A percentile compares a stretch with the other conserved stretches of the same genome.
Conservation (phyloP, 92 coral and sea anemone species). For the Parazoanthus swiftii region DNA sequence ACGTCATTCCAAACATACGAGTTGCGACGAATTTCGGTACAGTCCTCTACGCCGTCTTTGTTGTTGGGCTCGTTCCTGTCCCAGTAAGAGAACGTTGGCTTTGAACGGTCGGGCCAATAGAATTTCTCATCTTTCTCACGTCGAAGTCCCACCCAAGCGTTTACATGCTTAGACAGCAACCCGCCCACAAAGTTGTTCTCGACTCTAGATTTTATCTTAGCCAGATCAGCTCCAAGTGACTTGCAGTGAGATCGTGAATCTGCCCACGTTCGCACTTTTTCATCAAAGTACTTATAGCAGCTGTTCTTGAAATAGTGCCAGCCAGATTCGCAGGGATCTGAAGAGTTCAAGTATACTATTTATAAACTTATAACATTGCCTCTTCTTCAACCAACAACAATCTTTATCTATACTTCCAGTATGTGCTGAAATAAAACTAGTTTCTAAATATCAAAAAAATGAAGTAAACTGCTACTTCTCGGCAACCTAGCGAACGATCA, state of each 20-base stretch:
- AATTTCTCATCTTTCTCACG: constrained; percentile 14
- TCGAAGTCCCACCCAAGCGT: constrained; percentile 13
- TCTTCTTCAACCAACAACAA: too few species aligned
- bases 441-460: too few species aligned
- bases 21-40: background rate
- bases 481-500: too few species aligned
- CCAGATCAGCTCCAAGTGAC: constrained; percentile 2
- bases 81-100: background rate
- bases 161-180: background rate
- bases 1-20: background rate
- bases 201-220: background rate
- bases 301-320: background rate
- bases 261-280: background rate
- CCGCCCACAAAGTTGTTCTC: constrained; percentile 18
- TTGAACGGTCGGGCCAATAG: constrained; percentile 19
- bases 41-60: background rate
- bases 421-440: too few species aligned
- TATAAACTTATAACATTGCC: too few species aligned
- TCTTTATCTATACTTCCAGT: too few species aligned
- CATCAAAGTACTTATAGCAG: constrained; percentile 1
- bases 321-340: constrained; percentile 32
- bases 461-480: too few species aligned
- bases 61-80: background rate
- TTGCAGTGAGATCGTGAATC: background rate
- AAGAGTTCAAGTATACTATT: too few species aligned